Base-by-base conservation (phyloP, 2,113 vertebrate genomes). In the Microtus oregoni region DNA sequence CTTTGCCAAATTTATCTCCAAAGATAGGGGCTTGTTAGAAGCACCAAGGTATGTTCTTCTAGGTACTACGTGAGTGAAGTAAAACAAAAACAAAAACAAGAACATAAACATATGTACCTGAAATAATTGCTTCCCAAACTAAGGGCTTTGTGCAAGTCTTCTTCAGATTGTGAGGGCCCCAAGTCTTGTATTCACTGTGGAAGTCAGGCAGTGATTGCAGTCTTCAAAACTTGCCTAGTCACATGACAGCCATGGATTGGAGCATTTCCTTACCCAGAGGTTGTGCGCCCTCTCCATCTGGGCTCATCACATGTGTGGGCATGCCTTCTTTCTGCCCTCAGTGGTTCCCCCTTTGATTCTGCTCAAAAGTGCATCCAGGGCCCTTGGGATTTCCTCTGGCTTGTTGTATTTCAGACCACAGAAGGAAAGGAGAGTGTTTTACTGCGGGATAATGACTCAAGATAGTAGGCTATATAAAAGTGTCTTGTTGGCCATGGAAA, bases 151-250 rank as follows among this genome's bases (percentile, higher is more conserved):
- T 30, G 5, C 0, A 28, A 22, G 19, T 55, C 32, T 24, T 24
- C 5, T 47, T 90, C 65, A 77, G 47, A 65, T 13, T 26, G 0
- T 14, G 14, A 30, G 12, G 15, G 19, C 0, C 35, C 9, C 9
- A 32, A 3, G 0, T 47, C 1, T 68, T 83, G 10, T 44, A n/a
- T 28, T 1, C 30, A 0, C 20, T 47, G 30, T 50, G 24, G 32
- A 94, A 85, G 38, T 19, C 22, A 65, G 35, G 15, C 1, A 3
- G 0, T 7, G 3, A 7, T 0, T 7, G 1, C 24, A 11, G 4
- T 17, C n/a, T 61, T 28, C 11, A 0, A 7, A 44, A n/a, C 19
- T n/a, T 4, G 0, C 13, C 2, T 2, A 32, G 65, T n/a, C 63
- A 76, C 10, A 0, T 28, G 38, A 4, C 50, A 17, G 14, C 14